Evolutionary conservation across 1,140 invertebrate species (phyloP).

Genomic region (Spodoptera litura): DNA sequence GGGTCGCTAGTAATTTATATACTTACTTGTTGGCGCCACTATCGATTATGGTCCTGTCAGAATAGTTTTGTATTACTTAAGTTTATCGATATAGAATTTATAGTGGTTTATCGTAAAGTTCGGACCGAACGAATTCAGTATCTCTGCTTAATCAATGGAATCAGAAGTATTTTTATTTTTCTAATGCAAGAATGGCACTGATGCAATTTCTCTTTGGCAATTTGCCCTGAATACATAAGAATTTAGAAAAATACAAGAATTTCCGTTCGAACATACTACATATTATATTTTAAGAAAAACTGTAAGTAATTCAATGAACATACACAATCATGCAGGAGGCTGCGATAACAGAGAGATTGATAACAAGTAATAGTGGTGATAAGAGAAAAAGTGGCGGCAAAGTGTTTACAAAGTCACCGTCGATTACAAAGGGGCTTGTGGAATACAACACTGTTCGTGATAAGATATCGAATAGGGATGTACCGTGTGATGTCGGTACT

Average conservation of each 20-base stretch:
- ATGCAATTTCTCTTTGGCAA: too few species aligned
- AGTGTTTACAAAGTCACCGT: slow-evolving; percentile 54
- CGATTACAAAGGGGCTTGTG: slow-evolving; percentile 69
- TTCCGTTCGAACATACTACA: not conserved
- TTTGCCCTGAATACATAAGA: not conserved
- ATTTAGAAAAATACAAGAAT: not conserved
- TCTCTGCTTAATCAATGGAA: too few species aligned
- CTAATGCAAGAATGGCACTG: too few species aligned
- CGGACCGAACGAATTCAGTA: too few species aligned
- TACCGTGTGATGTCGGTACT: not conserved
- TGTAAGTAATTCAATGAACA: not conserved
- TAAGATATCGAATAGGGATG: slow-evolving; percentile 57
- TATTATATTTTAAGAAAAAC: not conserved
- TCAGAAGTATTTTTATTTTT: too few species aligned
- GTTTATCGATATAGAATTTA: too few species aligned
- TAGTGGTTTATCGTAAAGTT: too few species aligned
- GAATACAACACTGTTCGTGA: slow-evolving; percentile 62
- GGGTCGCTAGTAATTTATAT: too few species aligned
- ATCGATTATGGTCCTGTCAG: too few species aligned
- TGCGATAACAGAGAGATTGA: not conserved
- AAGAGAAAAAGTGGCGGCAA: slow-evolving; percentile 27
- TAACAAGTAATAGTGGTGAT: slow-evolving; percentile 26
- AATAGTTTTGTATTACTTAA: too few species aligned
- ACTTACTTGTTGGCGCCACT: too few species aligned
- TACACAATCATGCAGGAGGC: not conserved